A percentile compares a stretch with the other conserved stretches of the same genome.
Evolutionary conservation across 2,797 vertebrate genomes (phyloP).

Genomic region (Semotilus atromaculatus): DNA sequence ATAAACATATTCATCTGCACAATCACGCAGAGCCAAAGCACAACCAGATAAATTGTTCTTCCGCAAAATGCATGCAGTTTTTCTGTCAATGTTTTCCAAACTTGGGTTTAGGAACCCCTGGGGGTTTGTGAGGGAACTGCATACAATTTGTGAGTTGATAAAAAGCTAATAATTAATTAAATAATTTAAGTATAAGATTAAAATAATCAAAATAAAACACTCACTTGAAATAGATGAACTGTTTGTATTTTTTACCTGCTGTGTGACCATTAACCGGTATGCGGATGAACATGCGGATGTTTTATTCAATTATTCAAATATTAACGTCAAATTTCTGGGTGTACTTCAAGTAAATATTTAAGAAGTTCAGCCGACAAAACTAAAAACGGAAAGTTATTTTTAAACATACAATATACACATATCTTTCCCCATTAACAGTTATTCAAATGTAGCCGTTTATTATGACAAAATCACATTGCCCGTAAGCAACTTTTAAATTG

Average conservation of each 20-base stretch:
- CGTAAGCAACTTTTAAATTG: not conserved
- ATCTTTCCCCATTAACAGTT: not conserved
- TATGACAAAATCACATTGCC: not conserved
- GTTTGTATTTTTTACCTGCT: not conserved
- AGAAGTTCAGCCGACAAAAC: not conserved
- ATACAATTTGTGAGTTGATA: not conserved
- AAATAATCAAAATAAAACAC: not conserved
- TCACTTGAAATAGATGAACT: not conserved
- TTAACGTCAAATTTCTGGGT: not conserved
- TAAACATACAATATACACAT: not conserved
- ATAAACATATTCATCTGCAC: not conserved
- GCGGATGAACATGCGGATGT: not conserved
- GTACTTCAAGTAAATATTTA: not conserved
- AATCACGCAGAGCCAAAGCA: too few relatives aligned
- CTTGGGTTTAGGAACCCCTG: not conserved
- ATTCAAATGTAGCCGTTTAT: not conserved
- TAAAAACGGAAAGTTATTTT: too few relatives aligned
- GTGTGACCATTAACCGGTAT: not conserved
- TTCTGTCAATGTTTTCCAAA: not conserved
- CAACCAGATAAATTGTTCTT: not conserved
- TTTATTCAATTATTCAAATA: not conserved
- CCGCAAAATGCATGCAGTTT: not conserved
- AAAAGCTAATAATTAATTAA: not conserved
- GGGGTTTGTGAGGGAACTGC: not conserved
- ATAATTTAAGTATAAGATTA: not conserved